A percentile compares a stretch with the other conserved stretches of the same genome.
These are phyloP conservation scores for Thripadectes ignobilis DNA, from an alignment of 2,797 vertebrate species.

Conservation along the genomic window DNA sequence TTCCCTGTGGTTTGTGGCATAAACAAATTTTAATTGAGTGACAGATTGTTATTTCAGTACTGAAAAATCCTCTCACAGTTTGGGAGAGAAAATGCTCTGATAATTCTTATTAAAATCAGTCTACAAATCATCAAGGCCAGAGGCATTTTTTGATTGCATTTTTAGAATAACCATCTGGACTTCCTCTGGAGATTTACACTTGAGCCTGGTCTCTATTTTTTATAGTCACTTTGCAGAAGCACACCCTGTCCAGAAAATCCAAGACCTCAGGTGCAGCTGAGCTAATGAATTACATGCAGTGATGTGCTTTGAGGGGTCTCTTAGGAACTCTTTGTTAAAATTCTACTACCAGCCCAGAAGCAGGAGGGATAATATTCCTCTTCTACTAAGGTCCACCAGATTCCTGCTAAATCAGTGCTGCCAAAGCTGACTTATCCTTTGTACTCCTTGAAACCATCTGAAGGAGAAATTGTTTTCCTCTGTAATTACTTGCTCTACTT, in stretches of 20 bases:
- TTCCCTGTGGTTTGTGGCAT: constrained; percentile 1
- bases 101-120: constrained; percentile 64
- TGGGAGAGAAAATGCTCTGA: constrained; percentile 33
- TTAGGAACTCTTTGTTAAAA: constrained; percentile 33
- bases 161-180: constrained; percentile 65
- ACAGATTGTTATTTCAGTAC: constrained; percentile 52
- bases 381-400: background rate
- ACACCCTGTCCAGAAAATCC: constrained; percentile 2
- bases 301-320: constrained; percentile 19
- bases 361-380: background rate
- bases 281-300: constrained; percentile 10
- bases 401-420: background rate
- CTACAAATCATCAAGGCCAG: constrained; percentile 12
- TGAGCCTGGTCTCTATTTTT: background rate
- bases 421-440: background rate
- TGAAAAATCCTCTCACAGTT: constrained; percentile 32
- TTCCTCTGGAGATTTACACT: constrained; percentile 43
- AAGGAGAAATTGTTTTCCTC: constrained; percentile 33
- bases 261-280: constrained; percentile 32
- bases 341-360: background rate
- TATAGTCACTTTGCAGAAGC: background rate
- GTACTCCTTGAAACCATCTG: background rate
- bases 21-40: constrained; percentile 54
- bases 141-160: constrained; percentile 48
- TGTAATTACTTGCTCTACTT: constrained; percentile 1